A percentile compares a stretch with the other conserved stretches of the same genome.
phyloP scores from a whole-genome alignment of 1,140 invertebrate species.

The Alviniconcha marisindica region DNA sequence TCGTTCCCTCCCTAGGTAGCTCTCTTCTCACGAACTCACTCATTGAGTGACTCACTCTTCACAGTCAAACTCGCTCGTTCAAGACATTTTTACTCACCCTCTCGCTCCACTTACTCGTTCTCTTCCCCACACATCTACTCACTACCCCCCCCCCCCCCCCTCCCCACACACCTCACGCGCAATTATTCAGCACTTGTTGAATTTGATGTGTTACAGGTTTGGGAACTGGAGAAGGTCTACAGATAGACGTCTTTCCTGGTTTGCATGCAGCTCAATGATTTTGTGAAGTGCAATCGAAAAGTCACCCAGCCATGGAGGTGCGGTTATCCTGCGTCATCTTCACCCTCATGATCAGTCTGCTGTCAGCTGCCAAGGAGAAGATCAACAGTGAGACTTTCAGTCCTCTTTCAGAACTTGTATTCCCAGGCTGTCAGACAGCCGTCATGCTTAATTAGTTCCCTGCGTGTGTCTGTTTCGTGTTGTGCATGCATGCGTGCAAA shows the following conservation, averaged over 20 bases:
- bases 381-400: background rate
- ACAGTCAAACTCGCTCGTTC: no score
- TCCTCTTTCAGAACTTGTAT: no score
- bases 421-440: no score
- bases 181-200: no score
- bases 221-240: no score
- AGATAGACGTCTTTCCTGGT: background rate
- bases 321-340: background rate
- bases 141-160: no score
- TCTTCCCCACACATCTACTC: background rate
- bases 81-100: background rate
- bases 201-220: no score
- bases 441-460: background rate
- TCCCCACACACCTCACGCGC: no score
- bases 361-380: background rate
- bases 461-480: background rate
- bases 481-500: background rate
- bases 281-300: background rate
- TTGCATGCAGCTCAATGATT: background rate
- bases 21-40: no score
- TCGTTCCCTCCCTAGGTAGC: no score
- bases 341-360: background rate
- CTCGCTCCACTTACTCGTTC: background rate
- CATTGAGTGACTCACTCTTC: no score
- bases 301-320: background rate